These are phyloP conservation scores for Cabera pusaria DNA, from an alignment of 2,888 invertebrate species.

Conservation along the genomic window DNA sequence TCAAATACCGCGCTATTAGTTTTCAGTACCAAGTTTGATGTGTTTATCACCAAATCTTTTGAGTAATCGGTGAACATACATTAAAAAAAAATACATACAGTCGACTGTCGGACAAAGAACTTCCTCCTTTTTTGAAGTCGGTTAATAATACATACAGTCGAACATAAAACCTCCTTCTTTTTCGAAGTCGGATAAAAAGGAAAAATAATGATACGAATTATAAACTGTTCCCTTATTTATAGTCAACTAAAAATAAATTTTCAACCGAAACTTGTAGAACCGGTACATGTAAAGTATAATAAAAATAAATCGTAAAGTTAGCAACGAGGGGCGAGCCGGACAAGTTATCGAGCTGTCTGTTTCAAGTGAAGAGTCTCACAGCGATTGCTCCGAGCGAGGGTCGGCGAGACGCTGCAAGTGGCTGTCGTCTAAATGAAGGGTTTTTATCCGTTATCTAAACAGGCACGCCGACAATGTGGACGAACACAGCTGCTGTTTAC, in stretches of 20 bases:
- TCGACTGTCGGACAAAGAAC: too few species aligned
- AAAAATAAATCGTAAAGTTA: constrained; percentile 8
- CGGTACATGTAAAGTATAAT: constrained; percentile 1
- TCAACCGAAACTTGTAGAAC: constrained; percentile 2
- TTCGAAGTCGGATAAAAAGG: too few species aligned
- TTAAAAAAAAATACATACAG: too few species aligned
- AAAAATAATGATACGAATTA: too few species aligned
- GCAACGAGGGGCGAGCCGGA: constrained; percentile 8
- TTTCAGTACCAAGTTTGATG: too few species aligned
- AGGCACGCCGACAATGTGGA: constrained; percentile 22
- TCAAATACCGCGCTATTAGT: too few species aligned
- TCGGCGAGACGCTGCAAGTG: constrained; percentile 39
- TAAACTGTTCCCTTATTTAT: too few species aligned
- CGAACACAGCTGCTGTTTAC: constrained; percentile 24
- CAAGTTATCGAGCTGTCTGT: constrained; percentile 36
- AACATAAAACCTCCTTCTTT: too few species aligned
- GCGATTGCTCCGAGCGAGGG: constrained; percentile 49
- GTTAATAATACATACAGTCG: too few species aligned
- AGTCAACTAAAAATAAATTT: constrained; percentile 8
- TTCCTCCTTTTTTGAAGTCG: too few species aligned
- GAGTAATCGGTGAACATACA: too few species aligned
- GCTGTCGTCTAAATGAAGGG: constrained; percentile 37
- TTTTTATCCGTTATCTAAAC: constrained; percentile 38
- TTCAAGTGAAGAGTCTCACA: constrained; percentile 45
- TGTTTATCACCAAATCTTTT: too few species aligned